These are phyloP conservation scores for Aplocera efformata DNA, from an alignment of 2,888 invertebrate genomes.

Conservation along the genomic window DNA sequence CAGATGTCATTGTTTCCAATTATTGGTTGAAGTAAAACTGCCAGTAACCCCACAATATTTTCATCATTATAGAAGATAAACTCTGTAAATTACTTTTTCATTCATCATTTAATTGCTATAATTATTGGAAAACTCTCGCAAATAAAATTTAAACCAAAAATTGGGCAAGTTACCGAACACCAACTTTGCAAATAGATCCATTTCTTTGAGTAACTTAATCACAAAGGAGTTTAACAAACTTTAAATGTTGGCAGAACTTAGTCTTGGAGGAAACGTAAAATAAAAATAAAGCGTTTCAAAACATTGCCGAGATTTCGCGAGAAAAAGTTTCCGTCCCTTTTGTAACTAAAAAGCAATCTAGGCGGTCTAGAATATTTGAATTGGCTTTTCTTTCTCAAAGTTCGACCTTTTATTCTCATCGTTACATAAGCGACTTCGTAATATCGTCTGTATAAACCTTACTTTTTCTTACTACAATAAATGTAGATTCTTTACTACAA, in stretches of 20 bases:
- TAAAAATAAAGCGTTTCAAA: slow-evolving; percentile 45
- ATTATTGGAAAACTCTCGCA: no score
- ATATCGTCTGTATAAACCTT: neutral
- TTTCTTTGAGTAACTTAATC: slow-evolving; percentile 49
- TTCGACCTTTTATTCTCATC: slow-evolving; percentile 6
- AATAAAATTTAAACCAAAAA: slow-evolving; percentile 3
- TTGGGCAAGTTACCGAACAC: slow-evolving; percentile 19
- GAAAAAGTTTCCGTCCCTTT: slow-evolving; percentile 22
- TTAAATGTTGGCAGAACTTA: slow-evolving; percentile 41
- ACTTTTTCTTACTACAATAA: neutral
- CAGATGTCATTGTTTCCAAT: no score
- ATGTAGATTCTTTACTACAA: neutral
- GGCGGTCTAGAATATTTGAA: slow-evolving; percentile 17
- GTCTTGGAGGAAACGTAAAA: slow-evolving; percentile 40
- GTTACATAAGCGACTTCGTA: slow-evolving; percentile 6
- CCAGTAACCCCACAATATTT: no score
- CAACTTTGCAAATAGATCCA: slow-evolving; percentile 43
- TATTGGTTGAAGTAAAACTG: no score
- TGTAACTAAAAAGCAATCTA: slow-evolving; percentile 24
- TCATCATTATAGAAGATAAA: no score
- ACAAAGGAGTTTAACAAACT: slow-evolving; percentile 40
- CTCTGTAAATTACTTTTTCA: no score
- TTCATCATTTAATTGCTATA: no score
- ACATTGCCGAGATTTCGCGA: slow-evolving; percentile 26
- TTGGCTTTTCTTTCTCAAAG: slow-evolving; percentile 6